Percentiles rank a stretch among this genome's conserved stretches.
phyloP scores from a whole-genome alignment of 1,140 invertebrate species.

The Meteorus sp. region DNA sequence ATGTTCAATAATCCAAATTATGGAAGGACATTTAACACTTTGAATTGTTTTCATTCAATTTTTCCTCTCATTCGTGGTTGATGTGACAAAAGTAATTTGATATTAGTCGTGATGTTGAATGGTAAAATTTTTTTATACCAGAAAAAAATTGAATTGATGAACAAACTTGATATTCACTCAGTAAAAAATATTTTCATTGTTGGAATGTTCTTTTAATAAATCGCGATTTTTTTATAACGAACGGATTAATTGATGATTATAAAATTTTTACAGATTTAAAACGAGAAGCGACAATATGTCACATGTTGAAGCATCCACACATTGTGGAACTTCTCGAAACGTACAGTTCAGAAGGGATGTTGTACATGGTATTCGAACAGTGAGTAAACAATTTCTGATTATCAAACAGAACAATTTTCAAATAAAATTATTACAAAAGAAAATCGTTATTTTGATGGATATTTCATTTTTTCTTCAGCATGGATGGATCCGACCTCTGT shows the following conservation, averaged over 20 bases:
- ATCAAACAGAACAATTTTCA: too few species aligned
- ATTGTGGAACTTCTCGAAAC: conserved; percentile 97
- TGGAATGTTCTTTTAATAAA: neutral
- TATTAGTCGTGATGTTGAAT: too few species aligned
- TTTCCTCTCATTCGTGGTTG: too few species aligned
- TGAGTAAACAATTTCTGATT: conserved; percentile 73
- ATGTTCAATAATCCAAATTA: conserved; percentile 8
- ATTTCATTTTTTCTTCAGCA: conserved; percentile 64
- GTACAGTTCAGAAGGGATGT: conserved; percentile 97
- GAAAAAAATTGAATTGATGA: too few species aligned
- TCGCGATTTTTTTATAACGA: neutral
- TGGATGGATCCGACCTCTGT: conserved; percentile 98
- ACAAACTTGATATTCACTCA: too few species aligned
- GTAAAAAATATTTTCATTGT: neutral
- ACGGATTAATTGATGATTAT: conserved; percentile 1
- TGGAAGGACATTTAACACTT: neutral
- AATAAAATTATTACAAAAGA: too few species aligned
- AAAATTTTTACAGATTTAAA: conserved; percentile 83
- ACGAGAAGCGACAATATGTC: conserved; percentile 97
- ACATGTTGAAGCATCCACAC: conserved; percentile 98
- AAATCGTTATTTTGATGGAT: too few species aligned
- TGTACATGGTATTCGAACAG: conserved; percentile 99
- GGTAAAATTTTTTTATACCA: too few species aligned
- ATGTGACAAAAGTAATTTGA: too few species aligned
- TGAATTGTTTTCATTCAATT: neutral